These are phyloP conservation scores for Sturnira hondurensis DNA, from an alignment of 2,113 vertebrate genomes.

Conservation along the genomic window DNA sequence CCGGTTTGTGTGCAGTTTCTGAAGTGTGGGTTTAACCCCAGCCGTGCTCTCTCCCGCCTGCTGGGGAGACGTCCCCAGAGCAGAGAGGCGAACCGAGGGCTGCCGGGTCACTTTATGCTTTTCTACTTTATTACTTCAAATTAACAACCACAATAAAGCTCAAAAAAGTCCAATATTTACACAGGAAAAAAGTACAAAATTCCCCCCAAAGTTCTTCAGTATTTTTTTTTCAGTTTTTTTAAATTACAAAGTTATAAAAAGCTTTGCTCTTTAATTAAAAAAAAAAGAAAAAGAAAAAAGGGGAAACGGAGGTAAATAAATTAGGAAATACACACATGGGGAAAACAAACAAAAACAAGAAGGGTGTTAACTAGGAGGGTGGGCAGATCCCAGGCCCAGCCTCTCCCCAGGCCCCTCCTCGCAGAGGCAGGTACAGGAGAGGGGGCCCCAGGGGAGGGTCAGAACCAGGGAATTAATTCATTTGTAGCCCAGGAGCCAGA, in stretches of 20 bases:
- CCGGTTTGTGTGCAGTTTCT: rapidly evolving
- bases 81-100: conserved; percentile 55
- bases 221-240: conserved; percentile 86
- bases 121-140: conserved; percentile 93
- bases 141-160: conserved; percentile 91
- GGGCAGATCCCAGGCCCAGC: conserved; percentile 65
- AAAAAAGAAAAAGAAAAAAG: conserved; percentile 79
- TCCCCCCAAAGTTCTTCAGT: conserved; percentile 87
- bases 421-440: conserved; percentile 61
- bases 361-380: conserved; percentile 80
- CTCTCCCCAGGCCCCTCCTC: conserved; percentile 13
- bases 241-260: conserved; percentile 92
- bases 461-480: conserved; percentile 57
- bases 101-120: conserved; percentile 82
- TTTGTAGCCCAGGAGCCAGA: conserved; percentile 64
- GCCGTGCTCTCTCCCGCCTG: neutral
- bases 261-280: conserved; percentile 87
- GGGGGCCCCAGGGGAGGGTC: neutral
- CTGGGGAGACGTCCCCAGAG: neutral
- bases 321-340: conserved; percentile 78
- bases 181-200: conserved; percentile 92
- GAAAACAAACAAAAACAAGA: conserved; percentile 79
- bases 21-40: neutral
- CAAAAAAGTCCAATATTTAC: conserved; percentile 91
- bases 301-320: conserved; percentile 81